These are phyloP conservation scores for Antitype chi DNA, from an alignment of 2,888 invertebrate genomes.

Conservation along the genomic window DNA sequence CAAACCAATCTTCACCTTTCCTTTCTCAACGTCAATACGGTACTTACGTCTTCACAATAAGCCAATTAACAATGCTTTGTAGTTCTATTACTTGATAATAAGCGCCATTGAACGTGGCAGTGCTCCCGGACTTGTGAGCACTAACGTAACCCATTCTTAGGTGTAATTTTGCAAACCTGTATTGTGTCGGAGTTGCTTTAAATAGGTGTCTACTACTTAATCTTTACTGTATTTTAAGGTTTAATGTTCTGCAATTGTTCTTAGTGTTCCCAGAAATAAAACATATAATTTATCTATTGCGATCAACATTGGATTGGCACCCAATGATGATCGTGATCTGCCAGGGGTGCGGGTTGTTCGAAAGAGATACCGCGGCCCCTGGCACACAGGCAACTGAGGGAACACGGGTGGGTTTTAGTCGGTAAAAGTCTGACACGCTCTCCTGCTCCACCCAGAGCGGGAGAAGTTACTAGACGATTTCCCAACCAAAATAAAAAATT, in stretches of 20 bases:
- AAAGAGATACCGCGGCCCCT: no score
- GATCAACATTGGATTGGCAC: neutral
- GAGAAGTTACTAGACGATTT: no score
- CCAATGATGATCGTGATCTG: neutral
- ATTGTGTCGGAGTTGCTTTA: neutral
- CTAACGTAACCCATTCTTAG: neutral
- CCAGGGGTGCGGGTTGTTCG: no score
- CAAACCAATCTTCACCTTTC: constrained; percentile 14
- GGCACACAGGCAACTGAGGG: no score
- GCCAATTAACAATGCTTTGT: constrained; percentile 49
- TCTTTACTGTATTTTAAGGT: neutral
- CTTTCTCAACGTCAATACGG: constrained; percentile 18
- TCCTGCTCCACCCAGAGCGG: no score
- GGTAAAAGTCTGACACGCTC: no score
- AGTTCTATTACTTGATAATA: constrained; percentile 38
- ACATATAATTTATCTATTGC: neutral
- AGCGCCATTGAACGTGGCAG: constrained; percentile 4
- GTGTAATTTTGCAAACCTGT: neutral
- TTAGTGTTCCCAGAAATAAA: neutral
- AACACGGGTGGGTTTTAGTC: no score
- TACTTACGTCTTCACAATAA: constrained; percentile 41
- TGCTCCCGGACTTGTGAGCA: neutral
- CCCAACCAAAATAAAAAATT: no score
- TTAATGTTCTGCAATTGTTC: neutral
- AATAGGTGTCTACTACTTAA: neutral